Evolutionary conservation across 2,888 invertebrate species (phyloP).

Genomic region (Baccha elongata): DNA sequence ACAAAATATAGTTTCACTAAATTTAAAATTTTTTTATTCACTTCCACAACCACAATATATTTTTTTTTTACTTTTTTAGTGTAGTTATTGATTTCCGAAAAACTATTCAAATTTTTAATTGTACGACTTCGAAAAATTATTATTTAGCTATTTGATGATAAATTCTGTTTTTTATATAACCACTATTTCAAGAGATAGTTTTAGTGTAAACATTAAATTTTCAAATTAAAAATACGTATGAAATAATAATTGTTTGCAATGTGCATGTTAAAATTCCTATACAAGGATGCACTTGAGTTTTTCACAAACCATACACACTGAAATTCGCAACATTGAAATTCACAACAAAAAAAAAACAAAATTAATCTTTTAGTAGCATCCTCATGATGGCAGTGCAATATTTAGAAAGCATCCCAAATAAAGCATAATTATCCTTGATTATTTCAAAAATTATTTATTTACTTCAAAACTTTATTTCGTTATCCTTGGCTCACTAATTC

Average conservation of each 20-base stretch:
- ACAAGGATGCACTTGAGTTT: constrained; percentile 40
- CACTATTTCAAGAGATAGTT: background rate
- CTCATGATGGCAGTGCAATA: background rate
- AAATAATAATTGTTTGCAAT: too few species aligned
- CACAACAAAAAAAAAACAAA: too few species aligned
- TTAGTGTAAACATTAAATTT: constrained; percentile 16
- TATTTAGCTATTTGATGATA: too few species aligned
- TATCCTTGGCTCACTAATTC: background rate
- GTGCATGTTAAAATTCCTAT: constrained; percentile 14
- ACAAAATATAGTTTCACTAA: too few species aligned
- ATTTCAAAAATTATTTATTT: background rate
- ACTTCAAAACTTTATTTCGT: background rate
- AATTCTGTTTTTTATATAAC: too few species aligned
- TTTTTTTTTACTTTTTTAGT: too few species aligned
- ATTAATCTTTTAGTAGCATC: constrained; percentile 13
- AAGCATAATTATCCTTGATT: constrained; percentile 19
- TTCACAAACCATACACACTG: constrained; percentile 25
- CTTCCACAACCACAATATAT: too few species aligned
- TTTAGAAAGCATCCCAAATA: background rate
- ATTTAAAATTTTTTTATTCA: too few species aligned
- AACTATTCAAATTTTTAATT: too few species aligned
- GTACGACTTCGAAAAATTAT: too few species aligned
- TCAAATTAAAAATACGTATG: constrained; percentile 21
- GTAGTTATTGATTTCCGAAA: too few species aligned
- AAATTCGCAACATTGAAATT: constrained; percentile 17